Percentiles rank a stretch among this genome's conserved stretches.
Conservation (phyloP, 2,113 vertebrate species). For the Leucopsar rothschildi region DNA sequence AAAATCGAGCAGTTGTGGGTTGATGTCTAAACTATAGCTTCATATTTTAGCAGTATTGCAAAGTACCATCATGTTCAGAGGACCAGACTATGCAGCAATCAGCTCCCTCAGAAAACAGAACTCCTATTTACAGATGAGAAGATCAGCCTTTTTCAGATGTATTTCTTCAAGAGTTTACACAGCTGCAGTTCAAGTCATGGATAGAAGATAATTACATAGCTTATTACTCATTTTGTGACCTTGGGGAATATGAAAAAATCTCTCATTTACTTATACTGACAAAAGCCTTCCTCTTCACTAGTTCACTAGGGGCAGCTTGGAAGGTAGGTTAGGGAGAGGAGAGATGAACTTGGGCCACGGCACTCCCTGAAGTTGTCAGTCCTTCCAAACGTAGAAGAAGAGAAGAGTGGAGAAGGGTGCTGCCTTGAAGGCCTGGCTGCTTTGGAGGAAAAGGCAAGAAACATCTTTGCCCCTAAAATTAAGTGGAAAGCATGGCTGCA, state of each 20-base stretch:
- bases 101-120: not conserved
- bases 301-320: not conserved
- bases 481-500: not conserved
- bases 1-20: not conserved
- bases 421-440: not conserved
- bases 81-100: not conserved
- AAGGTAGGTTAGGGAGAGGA: not conserved
- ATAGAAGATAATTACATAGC: not conserved
- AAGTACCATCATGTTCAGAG: not conserved
- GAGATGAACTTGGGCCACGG: not conserved
- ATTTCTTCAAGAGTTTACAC: not conserved
- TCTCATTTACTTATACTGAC: not conserved
- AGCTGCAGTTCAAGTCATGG: not conserved
- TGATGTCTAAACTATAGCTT: not conserved
- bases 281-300: not conserved
- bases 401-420: accelerated
- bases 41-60: not conserved
- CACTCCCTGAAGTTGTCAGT: not conserved
- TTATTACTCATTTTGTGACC: not conserved
- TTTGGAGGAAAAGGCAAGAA: not conserved
- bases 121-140: not conserved
- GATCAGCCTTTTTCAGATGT: not conserved
- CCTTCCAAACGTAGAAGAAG: not conserved
- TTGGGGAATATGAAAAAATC: not conserved
- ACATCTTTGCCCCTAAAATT: not conserved